These are phyloP conservation scores for Nomada fabriciana DNA, from an alignment of 2,888 invertebrate genomes.

Conservation along the genomic window DNA sequence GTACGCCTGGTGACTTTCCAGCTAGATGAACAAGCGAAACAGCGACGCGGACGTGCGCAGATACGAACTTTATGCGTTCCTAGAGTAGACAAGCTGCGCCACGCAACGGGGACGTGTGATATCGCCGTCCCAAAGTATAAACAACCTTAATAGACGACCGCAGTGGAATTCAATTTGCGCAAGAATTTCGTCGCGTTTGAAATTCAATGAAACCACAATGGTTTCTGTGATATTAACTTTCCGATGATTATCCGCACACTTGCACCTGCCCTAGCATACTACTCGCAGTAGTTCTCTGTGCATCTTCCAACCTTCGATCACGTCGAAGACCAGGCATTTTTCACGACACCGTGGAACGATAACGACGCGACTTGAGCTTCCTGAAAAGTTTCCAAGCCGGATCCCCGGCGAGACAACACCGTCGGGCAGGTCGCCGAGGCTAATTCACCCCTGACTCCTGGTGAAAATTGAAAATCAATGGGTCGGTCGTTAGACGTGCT, in stretches of 20 bases:
- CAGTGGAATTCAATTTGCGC: too few species aligned
- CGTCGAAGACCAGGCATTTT: too few species aligned
- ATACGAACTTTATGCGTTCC: constrained; percentile 7
- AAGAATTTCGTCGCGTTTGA: too few species aligned
- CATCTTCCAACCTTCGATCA: neutral
- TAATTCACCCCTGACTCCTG: constrained; percentile 47
- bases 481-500: constrained; percentile 68
- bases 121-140: constrained; percentile 7
- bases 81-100: neutral
- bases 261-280: too few species aligned
- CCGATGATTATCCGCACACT: too few species aligned
- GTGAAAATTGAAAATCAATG: constrained; percentile 73
- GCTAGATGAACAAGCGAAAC: constrained; percentile 26
- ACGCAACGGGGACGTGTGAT: neutral
- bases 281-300: too few species aligned
- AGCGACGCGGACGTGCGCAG: constrained; percentile 8
- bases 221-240: too few species aligned
- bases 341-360: too few species aligned
- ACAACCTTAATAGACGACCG: constrained; percentile 2
- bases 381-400: constrained; percentile 37
- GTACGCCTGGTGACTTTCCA: neutral
- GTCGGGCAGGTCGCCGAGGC: constrained; percentile 19
- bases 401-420: constrained; percentile 38
- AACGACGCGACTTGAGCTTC: neutral
- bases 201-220: too few species aligned